Evolutionary conservation across 2,888 invertebrate species (phyloP), one percentile per base, ranked within the genome.

Genomic region (Pterostichus madidus): DNA sequence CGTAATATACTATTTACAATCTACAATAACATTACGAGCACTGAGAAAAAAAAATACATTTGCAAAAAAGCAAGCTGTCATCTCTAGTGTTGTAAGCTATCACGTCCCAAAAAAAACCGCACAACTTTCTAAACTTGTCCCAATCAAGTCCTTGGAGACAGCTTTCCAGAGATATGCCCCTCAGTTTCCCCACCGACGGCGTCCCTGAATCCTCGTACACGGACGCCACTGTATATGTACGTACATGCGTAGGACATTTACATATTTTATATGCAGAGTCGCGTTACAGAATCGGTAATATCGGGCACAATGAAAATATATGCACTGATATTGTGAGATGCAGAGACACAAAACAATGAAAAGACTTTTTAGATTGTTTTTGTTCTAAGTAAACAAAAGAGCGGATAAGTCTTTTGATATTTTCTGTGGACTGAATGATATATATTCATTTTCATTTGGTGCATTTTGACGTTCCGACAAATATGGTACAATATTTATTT

Each of bases 301-400:
- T 44, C n/a, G 32, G 32, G 71, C n/a, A 71, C 71, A 71, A 39
- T 44, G 44, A 32, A 71, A 71, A 71, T 71, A 71, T 44, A 39
- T 8, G 15, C 35, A 68, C 59, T 17, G 49, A 49, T 49, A 49
- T 49, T 49, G 49, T 49, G 49, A 49, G 49, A 49, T 49, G 49
- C 11, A 49, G 49, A 6, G 49, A 49, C 49, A 10, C 49, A 49
- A 49, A 11, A 49, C 49, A 49, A 49, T 49, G 49, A 49, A 49
- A 49, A 49, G 10, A 5, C 49, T n/a, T 49, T 49, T 49, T 49
- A 10, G n/a, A 49, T 49, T 49, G 49, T 49, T 49, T 49, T 49
- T 49, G 49, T 49, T 49, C 4, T 13, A 49, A 49, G 13, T 13
- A 49, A 49, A 49, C 49, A 49, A 49, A 49, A 49, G 49, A 49